phyloP scores from a whole-genome alignment of 2,797 vertebrate species.

The Alfaro cultratus region DNA sequence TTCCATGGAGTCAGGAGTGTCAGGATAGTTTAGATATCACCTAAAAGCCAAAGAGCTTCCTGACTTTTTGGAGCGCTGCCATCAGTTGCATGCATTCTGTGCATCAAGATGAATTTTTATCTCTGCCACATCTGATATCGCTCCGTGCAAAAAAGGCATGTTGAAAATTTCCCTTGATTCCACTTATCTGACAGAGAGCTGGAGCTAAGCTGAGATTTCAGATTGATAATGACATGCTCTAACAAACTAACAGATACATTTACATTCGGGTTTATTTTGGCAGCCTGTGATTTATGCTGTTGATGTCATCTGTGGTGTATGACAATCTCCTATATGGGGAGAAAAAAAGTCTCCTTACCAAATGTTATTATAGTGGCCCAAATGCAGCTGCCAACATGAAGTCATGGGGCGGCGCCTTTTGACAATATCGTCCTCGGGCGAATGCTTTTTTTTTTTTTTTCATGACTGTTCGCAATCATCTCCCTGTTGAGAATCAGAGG shows the following conservation, averaged over 20 bases:
- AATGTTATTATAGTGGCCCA: slow-evolving; percentile 55
- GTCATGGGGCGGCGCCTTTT: slow-evolving; percentile 67
- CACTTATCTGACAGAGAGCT: slow-evolving; percentile 12
- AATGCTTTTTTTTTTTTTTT: slow-evolving; percentile 50
- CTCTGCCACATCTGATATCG: slow-evolving; percentile 37
- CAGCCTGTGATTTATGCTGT: slow-evolving; percentile 34
- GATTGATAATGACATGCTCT: slow-evolving; percentile 47
- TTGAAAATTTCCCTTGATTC: slow-evolving; percentile 6
- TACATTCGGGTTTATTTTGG: slow-evolving; percentile 51
- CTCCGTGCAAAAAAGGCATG: slow-evolving; percentile 32
- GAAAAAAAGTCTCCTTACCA: slow-evolving; percentile 32
- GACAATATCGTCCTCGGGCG: slow-evolving; percentile 50
- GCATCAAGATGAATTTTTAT: slow-evolving; percentile 37
- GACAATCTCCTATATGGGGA: slow-evolving; percentile 40
- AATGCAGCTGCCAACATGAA: slow-evolving; percentile 71
- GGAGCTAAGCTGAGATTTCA: slow-evolving; percentile 6
- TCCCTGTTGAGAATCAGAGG: slow-evolving; percentile 62
- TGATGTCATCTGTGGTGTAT: slow-evolving; percentile 44
- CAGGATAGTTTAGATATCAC: slow-evolving; percentile 57
- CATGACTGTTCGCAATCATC: slow-evolving; percentile 71
- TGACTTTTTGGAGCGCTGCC: slow-evolving; percentile 50
- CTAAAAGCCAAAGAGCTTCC: slow-evolving; percentile 43
- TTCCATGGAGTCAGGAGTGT: slow-evolving; percentile 47
- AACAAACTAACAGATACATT: slow-evolving; percentile 50
- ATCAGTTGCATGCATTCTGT: slow-evolving; percentile 41